Evolutionary conservation across 2,797 vertebrate genomes (phyloP).

Genomic region (Bradypodion pumilum): DNA sequence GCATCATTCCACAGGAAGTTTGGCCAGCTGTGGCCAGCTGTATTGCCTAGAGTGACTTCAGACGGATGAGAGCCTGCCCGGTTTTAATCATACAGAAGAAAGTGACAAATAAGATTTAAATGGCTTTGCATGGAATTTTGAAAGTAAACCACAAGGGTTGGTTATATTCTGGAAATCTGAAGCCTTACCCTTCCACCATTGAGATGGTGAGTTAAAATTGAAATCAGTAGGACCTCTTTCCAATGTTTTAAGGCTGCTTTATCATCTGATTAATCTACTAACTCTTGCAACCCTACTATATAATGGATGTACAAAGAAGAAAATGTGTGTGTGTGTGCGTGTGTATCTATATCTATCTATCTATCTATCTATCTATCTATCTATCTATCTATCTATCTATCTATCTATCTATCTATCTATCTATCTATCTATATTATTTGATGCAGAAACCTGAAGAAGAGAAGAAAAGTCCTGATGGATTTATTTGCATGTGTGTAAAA

Average conservation of each 20-base stretch:
- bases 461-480: neutral
- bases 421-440: too few relatives aligned
- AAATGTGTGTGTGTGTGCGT: too few relatives aligned
- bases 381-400: too few relatives aligned
- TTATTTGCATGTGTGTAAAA: conserved; percentile 32
- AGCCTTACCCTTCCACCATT: neutral
- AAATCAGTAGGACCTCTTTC: neutral
- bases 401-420: too few relatives aligned
- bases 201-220: too few relatives aligned
- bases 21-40: too few relatives aligned
- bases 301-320: neutral
- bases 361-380: too few relatives aligned
- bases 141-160: neutral
- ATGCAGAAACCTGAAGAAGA: conserved; percentile 31
- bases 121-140: neutral
- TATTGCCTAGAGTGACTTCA: too few relatives aligned
- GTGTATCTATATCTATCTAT: too few relatives aligned
- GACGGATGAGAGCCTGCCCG: neutral
- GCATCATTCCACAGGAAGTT: neutral
- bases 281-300: neutral
- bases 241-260: neutral
- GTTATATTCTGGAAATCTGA: neutral
- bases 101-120: neutral
- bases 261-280: neutral
- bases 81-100: neutral